phyloP scores from a whole-genome alignment of 2,888 invertebrate species.

The Tenthredo livida region DNA sequence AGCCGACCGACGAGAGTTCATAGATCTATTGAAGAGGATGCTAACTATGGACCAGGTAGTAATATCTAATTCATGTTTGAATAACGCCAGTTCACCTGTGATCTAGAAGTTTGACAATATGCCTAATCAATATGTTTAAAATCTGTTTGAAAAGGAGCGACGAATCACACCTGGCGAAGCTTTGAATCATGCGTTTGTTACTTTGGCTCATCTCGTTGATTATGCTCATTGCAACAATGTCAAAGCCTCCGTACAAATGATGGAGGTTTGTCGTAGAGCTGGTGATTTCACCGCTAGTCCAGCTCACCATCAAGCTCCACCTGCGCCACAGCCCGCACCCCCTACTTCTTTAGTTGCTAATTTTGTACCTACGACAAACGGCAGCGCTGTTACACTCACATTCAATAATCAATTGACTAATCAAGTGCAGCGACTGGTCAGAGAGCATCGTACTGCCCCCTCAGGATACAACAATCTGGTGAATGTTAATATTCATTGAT shows the following conservation, averaged over 20 bases:
- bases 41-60: slow-evolving; percentile 97
- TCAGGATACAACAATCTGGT: slow-evolving; percentile 87
- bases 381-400: slow-evolving; percentile 92
- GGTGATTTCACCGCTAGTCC: slow-evolving; percentile 78
- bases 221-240: slow-evolving; percentile 98
- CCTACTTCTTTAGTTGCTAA: slow-evolving; percentile 86
- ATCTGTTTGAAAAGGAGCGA: slow-evolving; percentile 85
- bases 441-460: slow-evolving; percentile 85
- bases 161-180: slow-evolving; percentile 98
- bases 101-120: not conserved
- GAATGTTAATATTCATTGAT: slow-evolving; percentile 63
- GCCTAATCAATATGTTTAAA: slow-evolving; percentile 47
- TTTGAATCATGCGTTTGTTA: slow-evolving; percentile 96
- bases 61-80: slow-evolving; percentile 76
- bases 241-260: slow-evolving; percentile 98
- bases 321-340: slow-evolving; percentile 77
- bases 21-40: slow-evolving; percentile 98
- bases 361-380: slow-evolving; percentile 88
- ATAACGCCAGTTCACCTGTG: not conserved
- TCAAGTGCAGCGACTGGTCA: slow-evolving; percentile 86
- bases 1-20: slow-evolving; percentile 97
- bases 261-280: slow-evolving; percentile 87
- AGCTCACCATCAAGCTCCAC: slow-evolving; percentile 81
- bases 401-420: slow-evolving; percentile 94
- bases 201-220: slow-evolving; percentile 95